Conservation (phyloP, 2,797 vertebrate species). For the Lepidocolaptes lacrymiger region DNA sequence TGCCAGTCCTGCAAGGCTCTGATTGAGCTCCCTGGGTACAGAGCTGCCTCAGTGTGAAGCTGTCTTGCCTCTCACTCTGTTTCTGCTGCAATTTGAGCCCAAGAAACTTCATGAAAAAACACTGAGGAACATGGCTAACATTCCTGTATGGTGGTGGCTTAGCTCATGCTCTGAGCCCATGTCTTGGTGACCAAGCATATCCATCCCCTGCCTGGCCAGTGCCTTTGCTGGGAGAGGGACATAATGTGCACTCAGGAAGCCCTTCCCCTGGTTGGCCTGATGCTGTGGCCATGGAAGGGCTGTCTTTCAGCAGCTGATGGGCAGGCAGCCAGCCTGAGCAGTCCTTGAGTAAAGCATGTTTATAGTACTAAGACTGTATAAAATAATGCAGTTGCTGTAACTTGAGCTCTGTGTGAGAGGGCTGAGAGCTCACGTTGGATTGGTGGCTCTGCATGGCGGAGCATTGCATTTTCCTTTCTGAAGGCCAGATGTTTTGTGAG, state of each 20-base stretch:
- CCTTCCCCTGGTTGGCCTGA: not conserved
- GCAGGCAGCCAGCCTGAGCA: conserved; percentile 14
- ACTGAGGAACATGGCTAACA: accelerated
- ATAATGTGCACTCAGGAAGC: not conserved
- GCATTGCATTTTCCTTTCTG: not conserved
- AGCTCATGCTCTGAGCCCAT: not conserved
- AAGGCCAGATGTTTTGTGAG: conserved; percentile 40
- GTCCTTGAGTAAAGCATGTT: not conserved
- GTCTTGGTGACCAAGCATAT: not conserved
- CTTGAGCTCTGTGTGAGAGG: not conserved
- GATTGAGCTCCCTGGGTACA: not conserved
- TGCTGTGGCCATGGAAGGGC: not conserved
- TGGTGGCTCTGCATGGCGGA: not conserved
- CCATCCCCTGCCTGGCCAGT: not conserved
- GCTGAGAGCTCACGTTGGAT: not conserved
- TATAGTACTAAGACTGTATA: not conserved
- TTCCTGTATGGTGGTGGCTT: not conserved
- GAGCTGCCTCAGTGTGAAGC: not conserved
- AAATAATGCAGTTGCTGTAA: conserved; percentile 23
- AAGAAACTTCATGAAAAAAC: not conserved
- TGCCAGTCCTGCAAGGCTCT: not conserved
- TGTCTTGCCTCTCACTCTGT: not conserved
- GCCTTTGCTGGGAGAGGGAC: not conserved
- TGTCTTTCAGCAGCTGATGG: not conserved
- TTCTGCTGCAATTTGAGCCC: not conserved